A percentile compares a stretch with the other conserved stretches of the same genome.
phyloP scores from a whole-genome alignment of 2,113 vertebrate species.

The Eudyptes chrysolophus region DNA sequence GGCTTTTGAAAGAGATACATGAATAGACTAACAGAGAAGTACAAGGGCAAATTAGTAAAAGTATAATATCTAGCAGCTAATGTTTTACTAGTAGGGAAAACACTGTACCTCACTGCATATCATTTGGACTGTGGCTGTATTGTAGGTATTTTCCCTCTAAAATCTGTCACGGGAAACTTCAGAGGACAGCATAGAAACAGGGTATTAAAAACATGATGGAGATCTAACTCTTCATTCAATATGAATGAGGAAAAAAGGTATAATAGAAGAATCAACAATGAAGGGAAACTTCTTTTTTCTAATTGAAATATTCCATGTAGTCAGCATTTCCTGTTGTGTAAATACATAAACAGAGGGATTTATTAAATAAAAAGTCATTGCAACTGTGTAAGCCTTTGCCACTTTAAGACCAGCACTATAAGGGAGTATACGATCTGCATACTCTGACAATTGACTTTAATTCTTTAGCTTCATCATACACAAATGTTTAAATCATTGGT shows the following conservation, averaged over 20 bases:
- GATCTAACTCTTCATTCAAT: background rate
- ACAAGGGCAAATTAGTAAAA: background rate
- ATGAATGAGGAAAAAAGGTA: background rate
- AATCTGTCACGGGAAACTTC: background rate
- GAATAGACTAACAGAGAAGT: background rate
- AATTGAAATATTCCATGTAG: background rate
- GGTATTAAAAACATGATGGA: background rate
- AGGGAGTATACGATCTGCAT: background rate
- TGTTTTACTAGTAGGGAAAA: background rate
- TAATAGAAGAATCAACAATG: background rate
- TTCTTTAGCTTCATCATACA: background rate
- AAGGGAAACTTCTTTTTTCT: background rate
- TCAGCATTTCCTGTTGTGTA: background rate
- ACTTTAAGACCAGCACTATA: background rate
- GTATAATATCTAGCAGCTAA: background rate
- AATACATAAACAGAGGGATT: background rate
- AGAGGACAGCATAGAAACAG: background rate
- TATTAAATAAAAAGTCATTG: background rate
- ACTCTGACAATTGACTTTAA: background rate
- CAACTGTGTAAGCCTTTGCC: background rate
- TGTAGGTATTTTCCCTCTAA: background rate
- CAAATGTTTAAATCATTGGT: background rate
- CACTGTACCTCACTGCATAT: background rate
- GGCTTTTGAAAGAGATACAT: background rate
- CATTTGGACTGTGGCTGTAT: background rate